Percentiles rank a stretch among this genome's conserved stretches.
These are phyloP conservation scores for Nerophis lumbriciformis DNA, from an alignment of 2,113 vertebrate genomes.

Conservation along the genomic window DNA sequence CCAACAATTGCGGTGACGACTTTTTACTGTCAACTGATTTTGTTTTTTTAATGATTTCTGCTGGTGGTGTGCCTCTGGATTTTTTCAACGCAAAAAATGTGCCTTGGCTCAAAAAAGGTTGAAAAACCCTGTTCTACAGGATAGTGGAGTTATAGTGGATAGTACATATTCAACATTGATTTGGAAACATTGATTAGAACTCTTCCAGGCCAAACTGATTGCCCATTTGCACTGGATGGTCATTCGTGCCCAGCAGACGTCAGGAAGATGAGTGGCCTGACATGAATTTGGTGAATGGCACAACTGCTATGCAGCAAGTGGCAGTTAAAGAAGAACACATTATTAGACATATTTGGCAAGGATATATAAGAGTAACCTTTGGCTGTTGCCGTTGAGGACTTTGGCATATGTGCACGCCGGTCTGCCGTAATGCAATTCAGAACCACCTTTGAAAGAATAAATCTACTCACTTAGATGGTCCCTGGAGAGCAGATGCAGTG, in stretches of 20 bases:
- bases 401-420: constrained; percentile 62
- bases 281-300: constrained; percentile 29
- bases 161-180: too few species aligned
- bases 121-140: too few species aligned
- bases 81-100: too few species aligned
- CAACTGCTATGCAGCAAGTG: constrained; percentile 31
- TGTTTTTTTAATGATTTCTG: too few species aligned
- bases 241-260: neutral
- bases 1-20: too few species aligned
- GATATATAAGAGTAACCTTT: constrained; percentile 65
- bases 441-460: constrained; percentile 65
- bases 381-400: constrained; percentile 56
- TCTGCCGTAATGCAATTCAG: constrained; percentile 64
- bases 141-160: too few species aligned
- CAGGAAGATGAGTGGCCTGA: constrained; percentile 37
- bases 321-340: constrained; percentile 50
- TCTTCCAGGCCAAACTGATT: too few species aligned
- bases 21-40: too few species aligned
- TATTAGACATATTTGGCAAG: constrained; percentile 60
- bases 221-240: too few species aligned
- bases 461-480: constrained; percentile 65
- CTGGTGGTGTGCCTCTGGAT: too few species aligned
- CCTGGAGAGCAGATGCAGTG: constrained; percentile 47
- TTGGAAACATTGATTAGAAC: too few species aligned
- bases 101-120: too few species aligned